These are phyloP conservation scores for Regulus satrapa DNA, from an alignment of 2,113 vertebrate species.

Conservation along the genomic window DNA sequence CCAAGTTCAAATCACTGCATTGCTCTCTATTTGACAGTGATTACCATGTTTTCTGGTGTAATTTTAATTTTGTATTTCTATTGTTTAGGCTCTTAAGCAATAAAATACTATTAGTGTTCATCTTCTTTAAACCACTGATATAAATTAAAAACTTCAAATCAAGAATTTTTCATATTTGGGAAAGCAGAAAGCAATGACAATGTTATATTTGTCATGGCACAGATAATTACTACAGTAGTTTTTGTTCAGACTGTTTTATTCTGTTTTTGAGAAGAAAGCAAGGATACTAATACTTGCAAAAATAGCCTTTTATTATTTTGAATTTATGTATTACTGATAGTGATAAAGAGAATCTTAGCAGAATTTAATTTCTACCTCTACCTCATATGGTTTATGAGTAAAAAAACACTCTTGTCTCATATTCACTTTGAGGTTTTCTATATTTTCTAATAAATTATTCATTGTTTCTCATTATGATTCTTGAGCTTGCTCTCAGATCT, in stretches of 20 bases:
- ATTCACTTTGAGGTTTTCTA: neutral
- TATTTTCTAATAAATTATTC: constrained; percentile 17
- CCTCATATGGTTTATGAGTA: neutral
- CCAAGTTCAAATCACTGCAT: neutral
- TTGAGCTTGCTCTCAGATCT: neutral
- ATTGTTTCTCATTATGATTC: neutral
- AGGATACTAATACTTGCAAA: neutral
- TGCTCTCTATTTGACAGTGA: neutral
- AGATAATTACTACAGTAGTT: neutral
- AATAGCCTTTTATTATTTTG: neutral
- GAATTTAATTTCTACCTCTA: neutral
- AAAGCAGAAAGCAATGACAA: neutral
- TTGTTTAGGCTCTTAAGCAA: neutral
- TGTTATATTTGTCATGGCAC: neutral
- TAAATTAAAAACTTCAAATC: neutral
- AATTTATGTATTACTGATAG: neutral
- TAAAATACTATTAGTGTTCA: neutral
- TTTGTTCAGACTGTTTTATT: neutral
- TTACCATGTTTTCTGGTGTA: neutral
- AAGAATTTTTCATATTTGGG: neutral
- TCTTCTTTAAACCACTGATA: neutral
- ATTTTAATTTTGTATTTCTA: neutral
- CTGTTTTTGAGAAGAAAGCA: neutral
- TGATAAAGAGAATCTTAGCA: neutral
- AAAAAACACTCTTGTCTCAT: neutral